Conservation (phyloP, 2,797 vertebrate species). For the Pampus argenteus region DNA sequence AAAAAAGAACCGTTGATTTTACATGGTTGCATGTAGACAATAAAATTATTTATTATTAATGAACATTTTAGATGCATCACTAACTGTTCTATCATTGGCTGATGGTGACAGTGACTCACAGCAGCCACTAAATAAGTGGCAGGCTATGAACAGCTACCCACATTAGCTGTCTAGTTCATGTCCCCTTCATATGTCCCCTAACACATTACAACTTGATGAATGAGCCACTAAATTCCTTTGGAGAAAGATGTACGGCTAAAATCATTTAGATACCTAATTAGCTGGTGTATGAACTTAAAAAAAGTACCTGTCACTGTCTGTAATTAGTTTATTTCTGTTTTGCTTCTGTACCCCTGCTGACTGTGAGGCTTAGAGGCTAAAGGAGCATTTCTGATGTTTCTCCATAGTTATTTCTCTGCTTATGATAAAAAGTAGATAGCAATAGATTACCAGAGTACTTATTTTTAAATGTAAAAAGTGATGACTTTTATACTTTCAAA, state of each 20-base stretch:
- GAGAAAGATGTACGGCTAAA: too few relatives aligned
- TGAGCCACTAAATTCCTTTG: too few relatives aligned
- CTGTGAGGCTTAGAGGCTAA: background rate
- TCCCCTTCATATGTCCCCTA: too few relatives aligned
- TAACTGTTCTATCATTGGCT: background rate
- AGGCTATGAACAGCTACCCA: too few relatives aligned
- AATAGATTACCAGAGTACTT: background rate
- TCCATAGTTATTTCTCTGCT: background rate
- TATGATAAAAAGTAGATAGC: constrained; percentile 2
- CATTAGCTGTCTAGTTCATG: too few relatives aligned
- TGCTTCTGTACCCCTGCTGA: background rate
- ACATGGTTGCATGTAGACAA: too few relatives aligned
- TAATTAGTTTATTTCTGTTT: background rate
- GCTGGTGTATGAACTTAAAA: background rate
- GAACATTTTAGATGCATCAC: too few relatives aligned
- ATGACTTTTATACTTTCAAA: constrained; percentile 1
- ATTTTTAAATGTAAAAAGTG: constrained; percentile 1
- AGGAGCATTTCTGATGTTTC: background rate
- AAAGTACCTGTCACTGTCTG: background rate
- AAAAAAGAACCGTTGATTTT: too few relatives aligned
- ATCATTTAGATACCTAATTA: too few relatives aligned
- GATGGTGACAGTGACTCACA: background rate
- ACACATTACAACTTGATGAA: too few relatives aligned
- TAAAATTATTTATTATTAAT: too few relatives aligned
- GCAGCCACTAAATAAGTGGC: too few relatives aligned